Conservation (phyloP, 2,888 invertebrate genomes). For the Eretmocerus hayati region DNA sequence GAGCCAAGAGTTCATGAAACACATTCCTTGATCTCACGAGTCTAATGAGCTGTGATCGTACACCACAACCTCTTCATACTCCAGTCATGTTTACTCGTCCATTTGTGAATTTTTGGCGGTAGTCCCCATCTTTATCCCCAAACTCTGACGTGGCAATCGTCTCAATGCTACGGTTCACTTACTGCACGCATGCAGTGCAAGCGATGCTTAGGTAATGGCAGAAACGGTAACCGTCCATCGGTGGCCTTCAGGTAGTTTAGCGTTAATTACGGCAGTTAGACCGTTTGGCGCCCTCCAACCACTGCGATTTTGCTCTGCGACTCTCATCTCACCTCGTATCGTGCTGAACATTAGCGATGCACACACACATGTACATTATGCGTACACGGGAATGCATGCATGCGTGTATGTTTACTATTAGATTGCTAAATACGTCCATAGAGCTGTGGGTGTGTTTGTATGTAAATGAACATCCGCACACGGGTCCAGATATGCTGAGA, state of each 20-base stretch:
- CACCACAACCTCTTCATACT: constrained; percentile 4
- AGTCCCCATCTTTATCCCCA: not conserved
- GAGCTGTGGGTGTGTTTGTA: too few relatives aligned
- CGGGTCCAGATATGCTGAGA: too few relatives aligned
- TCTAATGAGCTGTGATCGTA: not conserved
- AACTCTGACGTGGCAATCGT: too few relatives aligned
- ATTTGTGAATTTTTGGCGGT: constrained; percentile 33
- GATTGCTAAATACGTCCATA: not conserved
- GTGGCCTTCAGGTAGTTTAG: constrained; percentile 19
- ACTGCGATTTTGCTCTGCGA: constrained; percentile 7
- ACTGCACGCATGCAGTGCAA: too few relatives aligned
- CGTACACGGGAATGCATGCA: not conserved
- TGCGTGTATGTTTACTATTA: not conserved
- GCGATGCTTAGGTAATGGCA: too few relatives aligned
- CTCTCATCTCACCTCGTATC: not conserved
- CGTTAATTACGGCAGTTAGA: constrained; percentile 27
- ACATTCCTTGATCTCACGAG: too few relatives aligned
- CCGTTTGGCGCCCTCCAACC: constrained; percentile 23
- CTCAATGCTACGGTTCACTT: too few relatives aligned
- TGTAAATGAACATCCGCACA: too few relatives aligned
- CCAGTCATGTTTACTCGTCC: constrained; percentile 29
- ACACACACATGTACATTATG: not conserved
- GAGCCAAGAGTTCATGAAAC: too few relatives aligned
- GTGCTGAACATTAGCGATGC: too few relatives aligned
- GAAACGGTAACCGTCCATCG: not conserved